These are phyloP conservation scores for Hirtodrosophila trivittata DNA, from an alignment of 2,888 invertebrate genomes.

Conservation along the genomic window DNA sequence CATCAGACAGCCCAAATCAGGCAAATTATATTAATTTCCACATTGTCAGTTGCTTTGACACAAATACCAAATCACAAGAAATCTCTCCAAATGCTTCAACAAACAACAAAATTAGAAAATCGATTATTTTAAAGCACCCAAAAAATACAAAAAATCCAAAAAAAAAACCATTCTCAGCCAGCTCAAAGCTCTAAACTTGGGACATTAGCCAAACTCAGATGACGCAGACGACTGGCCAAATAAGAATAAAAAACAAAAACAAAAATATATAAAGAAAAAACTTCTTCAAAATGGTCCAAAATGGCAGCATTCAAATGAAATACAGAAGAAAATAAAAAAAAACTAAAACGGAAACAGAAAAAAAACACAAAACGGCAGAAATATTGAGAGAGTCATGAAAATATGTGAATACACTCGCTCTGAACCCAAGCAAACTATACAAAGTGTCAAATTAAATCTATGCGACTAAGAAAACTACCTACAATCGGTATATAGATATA, in stretches of 20 bases:
- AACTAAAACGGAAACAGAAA: background rate
- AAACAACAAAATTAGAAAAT: conserved; percentile 63
- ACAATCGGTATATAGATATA: no score
- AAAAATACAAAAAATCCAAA: no score
- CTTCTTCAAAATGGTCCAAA: conserved; percentile 48
- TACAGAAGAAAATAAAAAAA: conserved; percentile 7
- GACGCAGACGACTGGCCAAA: conserved; percentile 40
- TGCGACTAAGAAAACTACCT: no score
- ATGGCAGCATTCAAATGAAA: conserved; percentile 37
- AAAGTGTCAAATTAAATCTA: no score
- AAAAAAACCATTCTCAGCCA: background rate
- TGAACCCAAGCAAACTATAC: conserved; percentile 3
- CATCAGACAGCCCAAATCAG: conserved; percentile 71
- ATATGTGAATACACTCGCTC: conserved; percentile 17
- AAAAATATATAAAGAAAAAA: conserved; percentile 29
- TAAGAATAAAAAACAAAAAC: conserved; percentile 20
- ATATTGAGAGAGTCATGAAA: background rate
- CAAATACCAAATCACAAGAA: conserved; percentile 59
- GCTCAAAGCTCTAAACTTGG: conserved; percentile 19
- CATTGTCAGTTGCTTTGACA: conserved; percentile 73
- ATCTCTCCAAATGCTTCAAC: conserved; percentile 35
- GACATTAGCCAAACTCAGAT: conserved; percentile 53
- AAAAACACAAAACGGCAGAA: background rate
- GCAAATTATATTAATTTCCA: conserved; percentile 78
- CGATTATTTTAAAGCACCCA: conserved; percentile 68